A percentile compares a stretch with the other conserved stretches of the same genome.
Conservation (phyloP, 2,797 vertebrate species). For the Gymnoscopelus microlampas region DNA sequence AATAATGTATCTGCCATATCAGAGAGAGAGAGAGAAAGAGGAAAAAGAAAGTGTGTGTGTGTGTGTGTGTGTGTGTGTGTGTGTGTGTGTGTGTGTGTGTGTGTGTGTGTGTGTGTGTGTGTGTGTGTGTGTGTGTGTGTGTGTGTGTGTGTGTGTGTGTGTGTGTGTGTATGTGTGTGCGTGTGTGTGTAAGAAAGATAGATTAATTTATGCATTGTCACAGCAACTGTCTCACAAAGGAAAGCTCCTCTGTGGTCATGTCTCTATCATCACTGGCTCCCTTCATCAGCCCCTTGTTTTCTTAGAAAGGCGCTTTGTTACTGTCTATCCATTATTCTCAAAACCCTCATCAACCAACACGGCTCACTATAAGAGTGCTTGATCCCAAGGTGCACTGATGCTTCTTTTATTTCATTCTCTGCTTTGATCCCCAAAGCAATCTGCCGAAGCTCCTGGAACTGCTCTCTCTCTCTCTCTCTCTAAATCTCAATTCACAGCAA, state of each 20-base stretch:
- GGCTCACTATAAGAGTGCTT: not conserved
- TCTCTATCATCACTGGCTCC: conserved; percentile 43
- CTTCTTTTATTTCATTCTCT: conserved; percentile 4
- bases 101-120: not conserved
- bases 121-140: conserved; percentile 15
- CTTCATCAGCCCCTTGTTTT: conserved; percentile 51
- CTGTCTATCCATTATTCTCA: conserved; percentile 17
- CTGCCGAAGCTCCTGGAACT: not conserved
- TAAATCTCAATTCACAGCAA: conserved; percentile 27
- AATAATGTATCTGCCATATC: too few relatives aligned
- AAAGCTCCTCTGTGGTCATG: conserved; percentile 38
- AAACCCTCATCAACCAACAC: conserved; percentile 17
- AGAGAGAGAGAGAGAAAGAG: not conserved
- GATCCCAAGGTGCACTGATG: conserved; percentile 16
- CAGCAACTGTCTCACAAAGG: conserved; percentile 48
- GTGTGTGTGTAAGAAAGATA: conserved; percentile 9
- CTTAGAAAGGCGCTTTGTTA: conserved; percentile 34
- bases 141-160: not conserved
- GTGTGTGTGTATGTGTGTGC: conserved; percentile 14
- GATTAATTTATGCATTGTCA: conserved; percentile 61
- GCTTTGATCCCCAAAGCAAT: conserved; percentile 2
- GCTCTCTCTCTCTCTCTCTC: conserved; percentile 22
- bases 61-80: not conserved
- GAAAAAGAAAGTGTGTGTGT: conserved; percentile 1
- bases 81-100: not conserved